Percentiles rank a stretch among this genome's conserved stretches.
Evolutionary conservation across 2,113 vertebrate species (phyloP).

Genomic region (Scophthalmus maximus): DNA sequence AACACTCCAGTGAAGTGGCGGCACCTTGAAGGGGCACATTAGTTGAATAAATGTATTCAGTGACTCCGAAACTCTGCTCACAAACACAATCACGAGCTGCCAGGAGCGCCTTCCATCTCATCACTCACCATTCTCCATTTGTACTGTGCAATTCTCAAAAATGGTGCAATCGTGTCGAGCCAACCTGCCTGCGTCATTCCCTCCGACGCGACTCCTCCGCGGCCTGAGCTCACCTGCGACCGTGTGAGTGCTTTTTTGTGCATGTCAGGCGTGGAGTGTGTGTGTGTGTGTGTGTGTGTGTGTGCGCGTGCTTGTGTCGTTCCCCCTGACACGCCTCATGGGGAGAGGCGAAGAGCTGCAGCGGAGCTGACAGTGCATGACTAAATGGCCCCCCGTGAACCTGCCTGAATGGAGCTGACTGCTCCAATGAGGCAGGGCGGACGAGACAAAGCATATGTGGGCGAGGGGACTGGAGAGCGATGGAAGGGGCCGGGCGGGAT

Average conservation of each 20-base stretch:
- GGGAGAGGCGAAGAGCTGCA: conserved; percentile 49
- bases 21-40: neutral
- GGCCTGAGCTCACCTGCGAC: conserved; percentile 29
- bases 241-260: conserved; percentile 25
- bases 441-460: conserved; percentile 69
- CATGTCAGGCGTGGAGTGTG: conserved; percentile 31
- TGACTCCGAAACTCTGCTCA: neutral
- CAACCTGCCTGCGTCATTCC: conserved; percentile 32
- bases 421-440: conserved; percentile 71
- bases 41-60: neutral
- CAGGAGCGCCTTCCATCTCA: conserved; percentile 31
- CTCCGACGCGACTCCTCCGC: conserved; percentile 51
- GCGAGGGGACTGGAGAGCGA: conserved; percentile 37
- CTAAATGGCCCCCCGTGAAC: conserved; percentile 72
- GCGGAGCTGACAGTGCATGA: conserved; percentile 75
- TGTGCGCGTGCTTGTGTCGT: conserved; percentile 30
- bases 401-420: conserved; percentile 67
- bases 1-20: neutral
- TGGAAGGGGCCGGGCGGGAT: conserved; percentile 59
- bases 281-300: neutral
- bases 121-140: conserved; percentile 43
- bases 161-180: conserved; percentile 51
- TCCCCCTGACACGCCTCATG: conserved; percentile 55
- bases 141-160: conserved; percentile 52
- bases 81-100: conserved; percentile 3